Base-by-base conservation (phyloP, 2,113 vertebrate species). In the Furnarius figulus region DNA sequence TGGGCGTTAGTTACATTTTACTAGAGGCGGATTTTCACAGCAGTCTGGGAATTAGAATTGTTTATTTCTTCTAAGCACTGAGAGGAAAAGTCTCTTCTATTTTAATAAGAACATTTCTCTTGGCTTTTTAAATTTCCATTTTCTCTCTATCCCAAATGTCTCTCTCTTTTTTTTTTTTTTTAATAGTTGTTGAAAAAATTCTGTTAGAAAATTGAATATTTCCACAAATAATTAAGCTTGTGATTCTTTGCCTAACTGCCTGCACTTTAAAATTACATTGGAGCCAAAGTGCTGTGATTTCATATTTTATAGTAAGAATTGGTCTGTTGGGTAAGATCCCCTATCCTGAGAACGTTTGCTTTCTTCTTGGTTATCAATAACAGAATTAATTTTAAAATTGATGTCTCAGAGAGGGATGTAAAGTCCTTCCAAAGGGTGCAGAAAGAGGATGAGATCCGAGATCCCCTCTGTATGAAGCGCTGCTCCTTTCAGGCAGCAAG, bases 1-100 rank as follows among this genome's bases (percentile, higher is more conserved):
- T 88, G 83, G 76, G 76, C 0, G 0, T 86, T 95, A 90, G 76
- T 90, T 96, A 47, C 68, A 50, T 95, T 91, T 89, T 65, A 85
- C 62, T 89, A 46, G 37, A 84, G 76, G 83, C 72, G 49, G 85
- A 92, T 88, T 93, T 90, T 91, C 90, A 71, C 82, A 93, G 72
- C 6, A 8, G 75, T 52, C 35, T 87, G 90, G 74, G 82, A 91
- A 91, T 90, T 89, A 70, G 65, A 87, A 39, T 44, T 91, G 75
- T 95, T 95, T 96, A 44, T 90, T 90, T 90, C 53, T 92, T 95
- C 47, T 44, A 61, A 86, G 42, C 33, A 22, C 40, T 40, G 44
- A 58, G 79, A 42, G 28, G 14, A 82, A 76, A 90, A 52, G 14
- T 39, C 20, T 55, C 28, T 59, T 68, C 39, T 87, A 8, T 89